Evolutionary conservation across 2,797 vertebrate species (phyloP).

Genomic region (Hyperoplus lanceolatus): DNA sequence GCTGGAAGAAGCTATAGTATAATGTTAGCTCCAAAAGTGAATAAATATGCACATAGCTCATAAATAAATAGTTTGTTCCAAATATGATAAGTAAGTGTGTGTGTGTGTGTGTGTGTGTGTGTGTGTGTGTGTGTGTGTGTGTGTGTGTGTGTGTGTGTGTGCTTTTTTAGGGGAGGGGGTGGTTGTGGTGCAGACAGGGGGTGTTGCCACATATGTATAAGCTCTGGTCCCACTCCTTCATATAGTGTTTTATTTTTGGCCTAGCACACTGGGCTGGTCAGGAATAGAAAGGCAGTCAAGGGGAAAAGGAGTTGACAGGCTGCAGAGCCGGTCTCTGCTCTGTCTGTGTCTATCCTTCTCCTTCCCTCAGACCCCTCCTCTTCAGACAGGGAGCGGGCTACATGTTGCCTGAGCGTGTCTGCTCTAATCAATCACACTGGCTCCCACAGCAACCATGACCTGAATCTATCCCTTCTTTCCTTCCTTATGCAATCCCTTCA

Average conservation of each 20-base stretch:
- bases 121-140: too few species aligned
- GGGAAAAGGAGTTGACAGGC: conserved; percentile 56
- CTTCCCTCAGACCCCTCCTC: conserved; percentile 33
- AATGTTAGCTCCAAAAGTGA: background rate
- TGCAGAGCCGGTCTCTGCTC: conserved; percentile 46
- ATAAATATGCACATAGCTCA: too few species aligned
- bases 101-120: conserved; percentile 4
- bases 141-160: background rate
- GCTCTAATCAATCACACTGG: conserved; percentile 77
- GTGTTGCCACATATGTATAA: conserved; percentile 41
- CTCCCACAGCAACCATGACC: conserved; percentile 78
- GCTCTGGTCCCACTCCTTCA: conserved; percentile 49
- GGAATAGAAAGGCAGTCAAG: conserved; percentile 72
- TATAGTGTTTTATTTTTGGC: conserved; percentile 73
- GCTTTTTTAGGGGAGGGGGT: background rate
- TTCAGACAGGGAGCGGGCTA: conserved; percentile 59
- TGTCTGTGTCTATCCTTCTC: conserved; percentile 33
- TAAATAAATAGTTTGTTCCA: background rate
- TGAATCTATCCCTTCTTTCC: conserved; percentile 77
- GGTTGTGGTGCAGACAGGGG: background rate
- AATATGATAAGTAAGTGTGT: background rate
- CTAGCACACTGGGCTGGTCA: conserved; percentile 63
- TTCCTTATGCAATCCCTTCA: conserved; percentile 83
- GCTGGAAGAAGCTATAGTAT: background rate
- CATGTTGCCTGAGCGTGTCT: conserved; percentile 73